Evolutionary conservation across 2,888 invertebrate species (phyloP).

Genomic region (Melanostoma mellinum): DNA sequence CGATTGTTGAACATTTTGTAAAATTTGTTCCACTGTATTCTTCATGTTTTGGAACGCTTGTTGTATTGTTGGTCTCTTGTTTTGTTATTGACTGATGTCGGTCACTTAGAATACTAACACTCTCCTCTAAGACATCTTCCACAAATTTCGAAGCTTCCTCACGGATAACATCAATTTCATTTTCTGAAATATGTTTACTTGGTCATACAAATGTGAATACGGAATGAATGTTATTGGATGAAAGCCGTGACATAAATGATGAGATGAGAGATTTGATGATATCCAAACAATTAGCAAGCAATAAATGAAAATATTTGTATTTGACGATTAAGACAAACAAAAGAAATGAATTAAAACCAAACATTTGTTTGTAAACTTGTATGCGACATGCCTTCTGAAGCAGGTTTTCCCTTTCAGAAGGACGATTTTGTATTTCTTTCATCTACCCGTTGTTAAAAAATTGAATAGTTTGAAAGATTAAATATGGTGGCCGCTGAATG

Average conservation of each 20-base stretch:
- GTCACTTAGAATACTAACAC: conserved; percentile 79
- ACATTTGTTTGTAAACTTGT: not conserved
- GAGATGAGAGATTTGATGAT: conserved; percentile 4
- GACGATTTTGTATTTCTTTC: too few species aligned
- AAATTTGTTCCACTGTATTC: conserved; percentile 80
- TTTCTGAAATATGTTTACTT: conserved; percentile 53
- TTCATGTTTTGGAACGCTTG: conserved; percentile 74
- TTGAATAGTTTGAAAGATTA: too few species aligned
- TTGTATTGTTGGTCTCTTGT: conserved; percentile 14
- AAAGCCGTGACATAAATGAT: conserved; percentile 42
- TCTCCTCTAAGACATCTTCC: conserved; percentile 81
- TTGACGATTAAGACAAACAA: conserved; percentile 27
- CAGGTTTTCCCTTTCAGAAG: too few species aligned
- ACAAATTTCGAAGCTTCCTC: conserved; percentile 81
- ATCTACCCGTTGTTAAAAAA: too few species aligned
- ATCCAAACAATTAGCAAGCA: not conserved
- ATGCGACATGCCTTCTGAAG: too few species aligned
- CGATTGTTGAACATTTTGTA: conserved; percentile 81
- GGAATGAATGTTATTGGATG: conserved; percentile 15
- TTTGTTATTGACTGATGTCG: conserved; percentile 71
- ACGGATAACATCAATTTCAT: conserved; percentile 75
- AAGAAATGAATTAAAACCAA: conserved; percentile 7
- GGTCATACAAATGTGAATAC: conserved; percentile 5
- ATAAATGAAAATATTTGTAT: not conserved
- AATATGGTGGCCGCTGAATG: too few species aligned